These are phyloP conservation scores for Thelaira solivaga DNA, from an alignment of 2,888 invertebrate genomes.

Conservation along the genomic window DNA sequence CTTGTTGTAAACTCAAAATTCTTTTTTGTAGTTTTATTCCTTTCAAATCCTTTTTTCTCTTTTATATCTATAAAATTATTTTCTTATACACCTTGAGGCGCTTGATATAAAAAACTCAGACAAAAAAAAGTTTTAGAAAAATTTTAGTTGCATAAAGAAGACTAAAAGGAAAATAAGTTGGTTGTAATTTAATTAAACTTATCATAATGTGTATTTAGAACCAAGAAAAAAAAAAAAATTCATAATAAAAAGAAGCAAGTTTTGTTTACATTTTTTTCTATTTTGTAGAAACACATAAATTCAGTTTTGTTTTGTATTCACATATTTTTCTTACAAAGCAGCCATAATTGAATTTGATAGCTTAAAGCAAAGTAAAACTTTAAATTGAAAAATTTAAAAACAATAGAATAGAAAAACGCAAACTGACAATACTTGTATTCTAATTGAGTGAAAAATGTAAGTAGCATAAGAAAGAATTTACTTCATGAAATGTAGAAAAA, in stretches of 20 bases:
- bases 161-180: conserved; percentile 9
- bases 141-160: neutral
- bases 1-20: no score
- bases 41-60: neutral
- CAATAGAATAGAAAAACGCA: neutral
- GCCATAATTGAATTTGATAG: neutral
- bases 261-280: conserved; percentile 14
- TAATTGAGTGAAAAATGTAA: neutral
- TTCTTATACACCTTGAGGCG: neutral
- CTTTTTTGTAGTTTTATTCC: neutral
- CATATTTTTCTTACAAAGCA: neutral
- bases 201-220: conserved; percentile 33
- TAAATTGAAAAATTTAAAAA: neutral
- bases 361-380: neutral
- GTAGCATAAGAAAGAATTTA: neutral
- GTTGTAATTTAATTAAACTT: conserved; percentile 52
- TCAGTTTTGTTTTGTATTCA: neutral
- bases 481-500: neutral
- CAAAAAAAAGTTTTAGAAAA: neutral
- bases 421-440: neutral
- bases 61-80: neutral
- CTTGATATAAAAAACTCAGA: neutral
- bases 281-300: neutral
- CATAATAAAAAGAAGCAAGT: conserved; percentile 23
- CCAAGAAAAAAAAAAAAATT: neutral